Evolutionary conservation across 2,113 vertebrate species (phyloP).

Genomic region (Rhabdomys dilectus): DNA sequence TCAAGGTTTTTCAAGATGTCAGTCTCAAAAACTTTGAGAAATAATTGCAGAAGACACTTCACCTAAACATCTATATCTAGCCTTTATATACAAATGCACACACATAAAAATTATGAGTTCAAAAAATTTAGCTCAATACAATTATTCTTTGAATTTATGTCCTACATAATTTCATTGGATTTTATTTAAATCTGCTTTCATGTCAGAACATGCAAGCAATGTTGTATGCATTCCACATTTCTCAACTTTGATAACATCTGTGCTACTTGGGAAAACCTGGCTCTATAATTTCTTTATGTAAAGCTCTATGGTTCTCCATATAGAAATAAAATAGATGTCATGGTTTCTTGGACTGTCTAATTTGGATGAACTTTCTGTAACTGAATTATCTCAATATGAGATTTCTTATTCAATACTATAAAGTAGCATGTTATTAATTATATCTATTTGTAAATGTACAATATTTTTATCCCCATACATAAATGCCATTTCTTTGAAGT

Average conservation of each 20-base stretch:
- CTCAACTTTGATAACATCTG: background rate
- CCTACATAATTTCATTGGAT: background rate
- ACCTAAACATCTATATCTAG: background rate
- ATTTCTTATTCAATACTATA: background rate
- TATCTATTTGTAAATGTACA: background rate
- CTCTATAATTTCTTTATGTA: background rate
- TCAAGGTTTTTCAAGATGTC: background rate
- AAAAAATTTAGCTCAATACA: background rate
- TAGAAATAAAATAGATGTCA: slow-evolving; percentile 53
- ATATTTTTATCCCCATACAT: slow-evolving; percentile 10
- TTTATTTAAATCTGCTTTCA: background rate
- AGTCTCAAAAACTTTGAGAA: background rate
- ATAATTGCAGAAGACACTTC: background rate
- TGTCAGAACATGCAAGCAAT: background rate
- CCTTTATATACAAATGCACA: too few species aligned
- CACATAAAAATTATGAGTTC: too few species aligned
- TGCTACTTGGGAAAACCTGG: slow-evolving; percentile 7
- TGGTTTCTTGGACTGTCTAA: background rate
- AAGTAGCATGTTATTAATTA: background rate
- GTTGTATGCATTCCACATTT: background rate
- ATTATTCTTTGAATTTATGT: background rate
- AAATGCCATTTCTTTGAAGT: slow-evolving; percentile 28
- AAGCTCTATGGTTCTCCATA: slow-evolving; percentile 17
- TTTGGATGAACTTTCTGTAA: background rate
- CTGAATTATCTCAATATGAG: slow-evolving; percentile 28